Conservation (phyloP, 2,113 vertebrate genomes). For the Eulemur rufifrons region DNA sequence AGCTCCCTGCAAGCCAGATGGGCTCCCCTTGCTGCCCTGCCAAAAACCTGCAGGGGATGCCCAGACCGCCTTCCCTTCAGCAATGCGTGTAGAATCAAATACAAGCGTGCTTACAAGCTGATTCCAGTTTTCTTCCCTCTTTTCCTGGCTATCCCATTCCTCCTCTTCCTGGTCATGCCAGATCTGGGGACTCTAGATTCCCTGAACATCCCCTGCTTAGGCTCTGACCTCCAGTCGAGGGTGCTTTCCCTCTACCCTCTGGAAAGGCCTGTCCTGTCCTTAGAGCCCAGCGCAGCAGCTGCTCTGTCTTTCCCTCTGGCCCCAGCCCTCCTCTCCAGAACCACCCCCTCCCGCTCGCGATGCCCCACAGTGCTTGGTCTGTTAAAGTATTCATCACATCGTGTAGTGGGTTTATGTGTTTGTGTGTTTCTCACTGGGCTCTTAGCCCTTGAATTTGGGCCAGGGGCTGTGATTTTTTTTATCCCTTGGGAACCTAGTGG, state of each 20-base stretch:
- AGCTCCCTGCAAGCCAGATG: not conserved
- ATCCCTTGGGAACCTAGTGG: not conserved
- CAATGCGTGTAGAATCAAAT: not conserved
- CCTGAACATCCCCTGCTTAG: not conserved
- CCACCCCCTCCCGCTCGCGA: not conserved
- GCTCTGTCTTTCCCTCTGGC: not conserved
- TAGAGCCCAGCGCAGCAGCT: not conserved
- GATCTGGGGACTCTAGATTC: not conserved
- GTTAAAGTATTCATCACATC: not conserved
- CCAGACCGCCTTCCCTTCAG: not conserved
- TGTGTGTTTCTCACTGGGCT: not conserved
- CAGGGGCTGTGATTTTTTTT: not conserved
- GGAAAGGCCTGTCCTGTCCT: not conserved
- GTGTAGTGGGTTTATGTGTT: not conserved
- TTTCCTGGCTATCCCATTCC: not conserved
- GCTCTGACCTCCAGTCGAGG: not conserved
- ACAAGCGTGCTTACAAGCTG: rapidly evolving
- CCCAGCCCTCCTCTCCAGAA: not conserved
- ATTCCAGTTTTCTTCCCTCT: not conserved
- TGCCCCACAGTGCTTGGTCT: not conserved
- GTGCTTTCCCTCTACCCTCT: not conserved
- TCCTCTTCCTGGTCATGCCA: not conserved
- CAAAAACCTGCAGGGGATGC: not conserved
- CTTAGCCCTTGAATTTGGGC: not conserved
- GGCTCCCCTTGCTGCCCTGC: not conserved